Conservation (phyloP, 2,113 vertebrate species). For the Oreotrochilus melanogaster region DNA sequence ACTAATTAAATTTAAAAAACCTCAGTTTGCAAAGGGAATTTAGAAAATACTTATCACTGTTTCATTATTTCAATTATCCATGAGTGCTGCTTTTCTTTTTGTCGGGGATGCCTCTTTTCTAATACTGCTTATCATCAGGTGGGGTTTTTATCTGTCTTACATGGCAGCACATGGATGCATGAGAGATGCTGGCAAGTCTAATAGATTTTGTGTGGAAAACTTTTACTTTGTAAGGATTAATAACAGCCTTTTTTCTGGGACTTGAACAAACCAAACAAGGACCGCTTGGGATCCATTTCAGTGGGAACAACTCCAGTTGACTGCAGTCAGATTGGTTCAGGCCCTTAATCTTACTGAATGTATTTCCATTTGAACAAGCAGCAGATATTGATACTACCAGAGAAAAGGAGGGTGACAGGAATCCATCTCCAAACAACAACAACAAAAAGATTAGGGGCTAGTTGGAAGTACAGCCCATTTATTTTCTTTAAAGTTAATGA, state of each 20-base stretch:
- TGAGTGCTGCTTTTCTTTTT: neutral
- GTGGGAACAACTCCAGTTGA: neutral
- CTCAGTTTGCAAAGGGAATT: neutral
- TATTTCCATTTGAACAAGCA: neutral
- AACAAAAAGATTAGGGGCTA: neutral
- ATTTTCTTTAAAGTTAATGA: slow-evolving; percentile 68
- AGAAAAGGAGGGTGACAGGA: neutral
- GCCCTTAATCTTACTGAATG: neutral
- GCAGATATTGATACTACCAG: neutral
- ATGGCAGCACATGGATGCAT: neutral
- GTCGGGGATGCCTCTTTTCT: neutral
- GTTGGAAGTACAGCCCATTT: slow-evolving; percentile 34
- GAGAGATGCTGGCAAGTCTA: neutral
- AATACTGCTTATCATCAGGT: neutral
- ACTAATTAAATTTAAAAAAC: neutral
- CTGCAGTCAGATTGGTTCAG: neutral
- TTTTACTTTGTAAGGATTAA: neutral
- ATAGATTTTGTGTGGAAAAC: neutral
- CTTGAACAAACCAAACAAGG: neutral
- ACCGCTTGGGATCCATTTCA: neutral
- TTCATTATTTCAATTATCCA: neutral
- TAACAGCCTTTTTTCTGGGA: neutral
- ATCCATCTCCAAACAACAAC: slow-evolving; percentile 16
- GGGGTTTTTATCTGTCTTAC: neutral
- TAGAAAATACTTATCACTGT: neutral